These are phyloP conservation scores for Helogale parvula DNA, from an alignment of 2,113 vertebrate genomes.

Conservation along the genomic window DNA sequence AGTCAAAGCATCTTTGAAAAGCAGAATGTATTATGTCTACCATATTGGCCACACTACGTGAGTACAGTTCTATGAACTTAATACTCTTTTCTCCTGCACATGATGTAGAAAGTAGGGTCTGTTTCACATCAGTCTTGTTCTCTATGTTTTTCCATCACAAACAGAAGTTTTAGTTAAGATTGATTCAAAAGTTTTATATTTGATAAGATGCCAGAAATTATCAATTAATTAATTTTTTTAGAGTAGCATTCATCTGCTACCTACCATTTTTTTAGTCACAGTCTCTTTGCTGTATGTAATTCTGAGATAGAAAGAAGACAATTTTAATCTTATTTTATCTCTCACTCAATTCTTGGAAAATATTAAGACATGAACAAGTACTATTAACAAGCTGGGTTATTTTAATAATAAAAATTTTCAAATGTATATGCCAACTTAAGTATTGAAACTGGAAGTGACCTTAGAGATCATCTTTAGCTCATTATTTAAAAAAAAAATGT, in stretches of 20 bases:
- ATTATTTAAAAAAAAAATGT: background rate
- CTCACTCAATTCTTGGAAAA: background rate
- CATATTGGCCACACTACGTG: background rate
- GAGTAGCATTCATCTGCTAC: background rate
- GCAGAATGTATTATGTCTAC: background rate
- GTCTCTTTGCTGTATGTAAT: background rate
- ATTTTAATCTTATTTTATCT: background rate
- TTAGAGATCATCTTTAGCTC: background rate
- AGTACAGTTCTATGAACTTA: background rate
- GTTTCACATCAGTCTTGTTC: background rate
- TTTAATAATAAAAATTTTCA: background rate
- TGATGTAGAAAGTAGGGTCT: background rate
- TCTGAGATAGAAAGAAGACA: background rate
- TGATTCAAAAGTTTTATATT: background rate
- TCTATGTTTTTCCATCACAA: background rate
- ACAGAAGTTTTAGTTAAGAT: background rate
- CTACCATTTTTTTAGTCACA: background rate
- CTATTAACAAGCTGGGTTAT: background rate
- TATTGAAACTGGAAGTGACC: background rate
- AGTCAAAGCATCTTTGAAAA: background rate
- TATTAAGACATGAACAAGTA: background rate
- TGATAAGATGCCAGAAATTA: background rate
- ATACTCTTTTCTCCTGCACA: accelerated
- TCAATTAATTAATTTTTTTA: background rate
- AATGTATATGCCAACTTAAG: background rate